These are phyloP conservation scores for Caenorhabditis inopinata DNA, from an alignment of 1,140 invertebrate species.

Conservation along the genomic window DNA sequence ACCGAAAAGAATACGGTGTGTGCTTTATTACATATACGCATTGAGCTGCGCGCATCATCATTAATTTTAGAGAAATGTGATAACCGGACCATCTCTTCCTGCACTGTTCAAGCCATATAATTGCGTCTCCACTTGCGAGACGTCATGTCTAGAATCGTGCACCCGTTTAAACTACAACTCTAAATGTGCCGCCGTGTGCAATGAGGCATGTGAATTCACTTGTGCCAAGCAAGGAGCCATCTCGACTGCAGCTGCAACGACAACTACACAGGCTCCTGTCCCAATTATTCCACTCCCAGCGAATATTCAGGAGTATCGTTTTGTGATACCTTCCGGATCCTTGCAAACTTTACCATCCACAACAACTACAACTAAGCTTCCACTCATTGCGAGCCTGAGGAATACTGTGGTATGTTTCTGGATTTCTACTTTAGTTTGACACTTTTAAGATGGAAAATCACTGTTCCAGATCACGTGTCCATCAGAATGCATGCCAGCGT, in stretches of 20 bases:
- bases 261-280: not conserved
- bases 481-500: conserved; percentile 7
- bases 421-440: not conserved
- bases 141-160: not conserved
- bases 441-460: not conserved
- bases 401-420: no score
- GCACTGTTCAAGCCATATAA: conserved; percentile 15
- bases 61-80: not conserved
- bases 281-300: conserved; percentile 6
- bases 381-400: not conserved
- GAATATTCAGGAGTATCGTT: conserved; percentile 18
- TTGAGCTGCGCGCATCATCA: no score
- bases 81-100: conserved; percentile 2
- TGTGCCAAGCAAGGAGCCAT: conserved; percentile 30
- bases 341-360: not conserved
- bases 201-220: conserved; percentile 27
- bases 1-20: not conserved
- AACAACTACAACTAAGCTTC: not conserved
- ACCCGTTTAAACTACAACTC: not conserved
- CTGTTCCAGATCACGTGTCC: conserved; percentile 9
- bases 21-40: no score
- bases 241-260: not conserved
- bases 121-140: not conserved
- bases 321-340: not conserved
- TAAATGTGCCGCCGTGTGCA: not conserved